A percentile compares a stretch with the other conserved stretches of the same genome.
Conservation (phyloP, 2,113 vertebrate genomes). For the Silurus meridionalis region DNA sequence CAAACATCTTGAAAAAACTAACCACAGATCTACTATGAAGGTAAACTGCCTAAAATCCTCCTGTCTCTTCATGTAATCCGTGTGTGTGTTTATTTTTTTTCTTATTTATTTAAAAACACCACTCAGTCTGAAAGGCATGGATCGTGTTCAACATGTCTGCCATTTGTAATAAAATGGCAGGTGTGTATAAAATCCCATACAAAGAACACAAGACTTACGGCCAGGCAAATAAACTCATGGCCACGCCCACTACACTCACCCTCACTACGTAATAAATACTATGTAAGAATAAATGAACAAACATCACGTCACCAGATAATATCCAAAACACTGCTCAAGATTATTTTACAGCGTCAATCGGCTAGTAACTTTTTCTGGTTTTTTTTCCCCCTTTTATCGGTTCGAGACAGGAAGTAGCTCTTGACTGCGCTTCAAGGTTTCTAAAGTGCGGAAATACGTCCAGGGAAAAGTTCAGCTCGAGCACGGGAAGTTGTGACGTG, state of each 20-base stretch:
- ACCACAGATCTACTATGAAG: too few relatives aligned
- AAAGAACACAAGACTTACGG: background rate
- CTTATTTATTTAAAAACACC: too few relatives aligned
- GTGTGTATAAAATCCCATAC: background rate
- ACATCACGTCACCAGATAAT: background rate
- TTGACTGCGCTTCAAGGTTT: background rate
- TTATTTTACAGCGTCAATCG: too few relatives aligned
- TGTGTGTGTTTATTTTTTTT: too few relatives aligned
- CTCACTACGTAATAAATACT: background rate
- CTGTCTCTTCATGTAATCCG: too few relatives aligned
- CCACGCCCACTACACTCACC: background rate
- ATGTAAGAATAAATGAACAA: background rate
- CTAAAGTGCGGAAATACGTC: slow-evolving; percentile 40
- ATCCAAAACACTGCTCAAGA: background rate
- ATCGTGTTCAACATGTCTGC: background rate
- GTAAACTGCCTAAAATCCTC: too few relatives aligned
- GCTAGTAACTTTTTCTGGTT: too few relatives aligned
- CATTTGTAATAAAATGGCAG: too few relatives aligned
- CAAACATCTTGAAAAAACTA: too few relatives aligned
- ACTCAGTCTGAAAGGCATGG: too few relatives aligned
- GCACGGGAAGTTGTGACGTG: background rate
- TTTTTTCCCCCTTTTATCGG: background rate
- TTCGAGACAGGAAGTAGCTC: slow-evolving; percentile 3
- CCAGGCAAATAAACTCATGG: background rate
- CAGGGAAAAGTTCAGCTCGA: background rate